Base-by-base conservation (phyloP, 2,797 vertebrate species). In the Chloroceryle amazona region DNA sequence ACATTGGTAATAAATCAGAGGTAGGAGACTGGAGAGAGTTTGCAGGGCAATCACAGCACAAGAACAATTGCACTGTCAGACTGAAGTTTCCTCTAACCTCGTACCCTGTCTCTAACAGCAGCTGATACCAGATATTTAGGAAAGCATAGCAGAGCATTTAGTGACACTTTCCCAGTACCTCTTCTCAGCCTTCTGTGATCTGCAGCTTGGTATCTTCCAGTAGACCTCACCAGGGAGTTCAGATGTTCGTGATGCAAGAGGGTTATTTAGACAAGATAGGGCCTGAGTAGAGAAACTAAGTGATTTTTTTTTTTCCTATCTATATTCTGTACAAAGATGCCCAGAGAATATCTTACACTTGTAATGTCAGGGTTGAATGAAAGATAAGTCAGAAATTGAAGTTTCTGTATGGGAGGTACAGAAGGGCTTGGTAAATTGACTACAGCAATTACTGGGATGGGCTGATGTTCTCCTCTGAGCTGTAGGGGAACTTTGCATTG, bases 1-100 rank as follows among this genome's bases (percentile, higher is more conserved):
- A 67, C 16, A 31, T 10, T 20, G 73, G 22, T 55, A 67, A 92
- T 81, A 95, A 83, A 84, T 81, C 65, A 90, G 61, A 78, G 8
- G 35, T 15, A 55, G 13, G 21, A 90, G 19, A 44, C 31, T 51
- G 26, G 5, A 51, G 42, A 54, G 28, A 22, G 35, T 89, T 78
- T 74, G 39, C 39, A 66, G 80, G 76, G 47, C 72, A 92, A 66
- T 76, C 49, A 18, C 35, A 80, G 46, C 4, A 76, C 11, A 76
- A 88, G 80, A 92, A 29, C 6, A 62, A 76, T n/a, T 58, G 28
- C 42, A 39, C 6, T 54, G 60, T 66, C 63, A 76, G 15, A 35
- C 8, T 54, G 1, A 81, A 81, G 22, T 70, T 88, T 83, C 31
- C 37, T 68, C 60, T 46, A 6, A 23, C 21, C 15, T 7, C 18